These are phyloP conservation scores for Prorops nasuta DNA, from an alignment of 1,140 invertebrate species.

Conservation along the genomic window DNA sequence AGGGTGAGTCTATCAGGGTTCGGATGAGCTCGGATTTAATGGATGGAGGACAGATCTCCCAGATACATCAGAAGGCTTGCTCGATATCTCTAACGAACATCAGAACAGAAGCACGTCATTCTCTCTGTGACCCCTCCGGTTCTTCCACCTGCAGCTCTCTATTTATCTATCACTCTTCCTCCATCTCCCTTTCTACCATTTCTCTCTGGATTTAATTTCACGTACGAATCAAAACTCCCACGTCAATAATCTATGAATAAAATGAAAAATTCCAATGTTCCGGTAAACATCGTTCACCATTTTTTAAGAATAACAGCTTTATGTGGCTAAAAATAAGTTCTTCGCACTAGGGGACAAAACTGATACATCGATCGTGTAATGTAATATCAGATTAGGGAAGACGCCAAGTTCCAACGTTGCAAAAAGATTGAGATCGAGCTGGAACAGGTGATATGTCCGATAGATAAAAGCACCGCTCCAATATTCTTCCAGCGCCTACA, in stretches of 20 bases:
- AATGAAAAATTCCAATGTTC: too few relatives aligned
- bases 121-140: slow-evolving; percentile 2
- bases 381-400: too few relatives aligned
- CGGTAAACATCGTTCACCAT: too few relatives aligned
- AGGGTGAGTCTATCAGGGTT: slow-evolving; percentile 13
- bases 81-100: slow-evolving; percentile 43
- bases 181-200: slow-evolving; percentile 8
- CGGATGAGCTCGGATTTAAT: slow-evolving; percentile 44
- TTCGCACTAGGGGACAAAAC: too few relatives aligned
- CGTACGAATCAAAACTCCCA: too few relatives aligned
- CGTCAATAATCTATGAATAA: too few relatives aligned
- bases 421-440: not conserved
- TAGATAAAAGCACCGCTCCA: not conserved
- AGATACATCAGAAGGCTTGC: slow-evolving; percentile 47
- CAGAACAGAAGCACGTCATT: slow-evolving; percentile 44
- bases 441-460: not conserved
- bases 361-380: too few relatives aligned
- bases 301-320: too few relatives aligned
- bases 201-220: not conserved
- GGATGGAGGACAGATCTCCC: slow-evolving; percentile 48
- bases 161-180: slow-evolving; percentile 20
- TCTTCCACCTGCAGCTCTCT: slow-evolving; percentile 6
- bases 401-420: not conserved
- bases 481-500: slow-evolving; percentile 10
- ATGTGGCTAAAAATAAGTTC: too few relatives aligned